These are phyloP conservation scores for Troides helena DNA, from an alignment of 2,888 invertebrate genomes.

Conservation along the genomic window DNA sequence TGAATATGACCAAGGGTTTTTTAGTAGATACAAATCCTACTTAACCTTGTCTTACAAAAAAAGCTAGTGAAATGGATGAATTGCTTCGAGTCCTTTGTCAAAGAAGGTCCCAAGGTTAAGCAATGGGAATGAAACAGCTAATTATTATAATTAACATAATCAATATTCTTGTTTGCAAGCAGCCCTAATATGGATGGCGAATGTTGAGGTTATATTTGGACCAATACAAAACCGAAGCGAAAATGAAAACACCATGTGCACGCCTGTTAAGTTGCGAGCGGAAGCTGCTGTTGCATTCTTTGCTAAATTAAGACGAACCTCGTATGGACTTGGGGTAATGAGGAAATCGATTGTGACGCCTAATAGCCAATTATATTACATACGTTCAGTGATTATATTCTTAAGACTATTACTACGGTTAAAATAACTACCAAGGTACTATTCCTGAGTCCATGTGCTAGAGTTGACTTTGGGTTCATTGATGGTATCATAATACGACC, in stretches of 20 bases:
- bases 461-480: too few species aligned
- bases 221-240: slow-evolving; percentile 14
- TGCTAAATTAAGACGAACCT: slow-evolving; percentile 26
- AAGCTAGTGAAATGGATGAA: neutral
- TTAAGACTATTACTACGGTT: neutral
- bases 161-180: neutral
- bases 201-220: slow-evolving; percentile 22
- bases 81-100: neutral
- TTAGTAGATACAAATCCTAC: too few species aligned
- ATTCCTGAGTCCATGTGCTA: too few species aligned
- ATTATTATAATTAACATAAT: neutral
- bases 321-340: slow-evolving; percentile 10
- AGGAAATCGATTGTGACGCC: slow-evolving; percentile 6
- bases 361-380: neutral
- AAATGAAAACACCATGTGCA: slow-evolving; percentile 26
- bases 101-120: neutral
- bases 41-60: too few species aligned
- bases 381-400: neutral
- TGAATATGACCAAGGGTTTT: too few species aligned
- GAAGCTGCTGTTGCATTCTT: slow-evolving; percentile 17
- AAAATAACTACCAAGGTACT: too few species aligned
- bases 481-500: too few species aligned
- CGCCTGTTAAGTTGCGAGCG: neutral
- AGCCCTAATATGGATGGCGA: slow-evolving; percentile 11
- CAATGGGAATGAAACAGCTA: neutral